Conservation (phyloP, 2,113 vertebrate genomes). For the Lagenorhynchus albirostris region DNA sequence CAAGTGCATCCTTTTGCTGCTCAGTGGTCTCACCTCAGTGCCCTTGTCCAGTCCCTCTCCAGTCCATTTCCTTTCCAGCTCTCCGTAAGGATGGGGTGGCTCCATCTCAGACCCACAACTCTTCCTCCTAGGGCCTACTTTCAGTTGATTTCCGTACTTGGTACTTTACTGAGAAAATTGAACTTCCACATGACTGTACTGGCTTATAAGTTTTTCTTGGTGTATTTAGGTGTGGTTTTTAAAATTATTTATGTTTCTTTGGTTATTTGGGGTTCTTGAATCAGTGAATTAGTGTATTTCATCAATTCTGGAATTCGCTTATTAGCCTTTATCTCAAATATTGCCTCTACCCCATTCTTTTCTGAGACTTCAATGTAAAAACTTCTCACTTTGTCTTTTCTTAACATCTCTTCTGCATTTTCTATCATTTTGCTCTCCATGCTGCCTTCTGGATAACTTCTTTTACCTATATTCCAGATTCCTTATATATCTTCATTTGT, state of each 20-base stretch:
- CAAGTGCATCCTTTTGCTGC: neutral
- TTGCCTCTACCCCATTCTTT: neutral
- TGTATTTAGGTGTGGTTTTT: neutral
- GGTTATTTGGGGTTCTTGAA: neutral
- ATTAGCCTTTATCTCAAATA: neutral
- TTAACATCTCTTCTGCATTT: neutral
- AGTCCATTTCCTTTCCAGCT: neutral
- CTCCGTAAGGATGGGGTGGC: neutral
- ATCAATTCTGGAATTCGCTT: neutral
- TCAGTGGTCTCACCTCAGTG: neutral
- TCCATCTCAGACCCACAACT: neutral
- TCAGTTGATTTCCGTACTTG: neutral
- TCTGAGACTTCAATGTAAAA: neutral
- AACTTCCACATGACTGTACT: neutral
- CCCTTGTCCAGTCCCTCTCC: neutral
- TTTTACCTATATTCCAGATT: neutral
- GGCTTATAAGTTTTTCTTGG: neutral
- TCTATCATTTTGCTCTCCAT: neutral
- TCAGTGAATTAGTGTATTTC: neutral
- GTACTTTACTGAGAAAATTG: neutral
- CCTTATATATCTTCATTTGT: neutral
- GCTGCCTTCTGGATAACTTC: neutral
- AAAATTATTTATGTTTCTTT: neutral
- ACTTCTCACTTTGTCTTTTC: neutral
- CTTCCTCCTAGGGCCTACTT: neutral